Evolutionary conservation across 2,113 vertebrate genomes (phyloP).

Genomic region (Ictidomys tridecemlineatus): DNA sequence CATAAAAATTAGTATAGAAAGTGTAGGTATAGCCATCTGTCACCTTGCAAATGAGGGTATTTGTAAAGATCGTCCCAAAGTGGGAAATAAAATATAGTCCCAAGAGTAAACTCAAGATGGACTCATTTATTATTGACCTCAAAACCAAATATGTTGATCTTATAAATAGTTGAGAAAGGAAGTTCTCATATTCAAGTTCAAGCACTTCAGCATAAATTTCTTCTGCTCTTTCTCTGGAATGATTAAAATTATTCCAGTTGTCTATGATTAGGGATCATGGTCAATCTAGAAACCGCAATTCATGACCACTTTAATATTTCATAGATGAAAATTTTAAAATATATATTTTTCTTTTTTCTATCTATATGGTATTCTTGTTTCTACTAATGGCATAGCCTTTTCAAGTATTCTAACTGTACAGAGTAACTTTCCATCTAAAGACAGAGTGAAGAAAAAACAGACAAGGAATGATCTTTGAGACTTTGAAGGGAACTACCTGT

Average conservation of each 20-base stretch:
- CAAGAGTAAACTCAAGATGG: neutral
- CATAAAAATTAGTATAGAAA: neutral
- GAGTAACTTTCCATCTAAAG: neutral
- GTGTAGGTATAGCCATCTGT: neutral
- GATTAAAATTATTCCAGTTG: neutral
- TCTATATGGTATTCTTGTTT: neutral
- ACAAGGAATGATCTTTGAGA: neutral
- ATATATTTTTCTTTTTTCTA: neutral
- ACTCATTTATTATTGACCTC: neutral
- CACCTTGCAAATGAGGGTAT: neutral
- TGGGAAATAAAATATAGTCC: neutral
- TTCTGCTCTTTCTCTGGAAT: neutral
- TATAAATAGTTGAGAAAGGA: neutral
- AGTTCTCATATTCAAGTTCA: neutral
- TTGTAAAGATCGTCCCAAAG: slow-evolving; percentile 18
- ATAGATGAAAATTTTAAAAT: neutral
- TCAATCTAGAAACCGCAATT: neutral
- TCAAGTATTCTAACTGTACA: neutral
- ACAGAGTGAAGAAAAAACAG: neutral
- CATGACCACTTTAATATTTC: neutral
- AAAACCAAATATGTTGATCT: slow-evolving; percentile 9
- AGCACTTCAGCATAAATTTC: neutral
- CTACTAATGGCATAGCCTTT: neutral
- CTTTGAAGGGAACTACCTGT: neutral
- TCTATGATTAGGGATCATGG: neutral